Evolutionary conservation across 2,888 invertebrate genomes (phyloP).

Genomic region (Heteropelma amictum): DNA sequence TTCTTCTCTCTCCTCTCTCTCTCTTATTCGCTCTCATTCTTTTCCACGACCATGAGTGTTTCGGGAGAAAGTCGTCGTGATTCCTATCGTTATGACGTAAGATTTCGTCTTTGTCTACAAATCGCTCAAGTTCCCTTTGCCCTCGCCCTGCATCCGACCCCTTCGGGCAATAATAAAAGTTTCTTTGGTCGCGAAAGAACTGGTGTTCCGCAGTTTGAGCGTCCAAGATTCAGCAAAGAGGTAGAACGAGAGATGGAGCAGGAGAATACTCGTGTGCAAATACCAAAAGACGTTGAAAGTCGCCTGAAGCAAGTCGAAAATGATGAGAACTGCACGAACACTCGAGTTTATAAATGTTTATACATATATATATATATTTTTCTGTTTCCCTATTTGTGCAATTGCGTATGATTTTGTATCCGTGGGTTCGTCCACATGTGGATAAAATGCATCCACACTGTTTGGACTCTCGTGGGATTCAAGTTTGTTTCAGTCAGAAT

Average conservation of each 20-base stretch:
- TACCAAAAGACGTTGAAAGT: conserved; percentile 64
- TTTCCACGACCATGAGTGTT: not conserved
- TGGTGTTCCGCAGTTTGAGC: conserved; percentile 53
- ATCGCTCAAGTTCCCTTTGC: conserved; percentile 16
- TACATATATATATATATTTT: not conserved
- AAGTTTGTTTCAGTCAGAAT: not conserved
- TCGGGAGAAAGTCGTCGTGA: conserved; percentile 35
- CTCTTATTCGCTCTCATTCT: not conserved
- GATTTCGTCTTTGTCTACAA: conserved; percentile 21
- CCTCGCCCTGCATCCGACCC: conserved; percentile 28
- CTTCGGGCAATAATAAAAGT: conserved; percentile 70
- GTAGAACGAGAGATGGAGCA: conserved; percentile 11
- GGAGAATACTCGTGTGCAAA: conserved; percentile 64
- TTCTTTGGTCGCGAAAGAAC: conserved; percentile 60
- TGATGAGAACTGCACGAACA: conserved; percentile 18
- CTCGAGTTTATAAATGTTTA: conserved; percentile 10
- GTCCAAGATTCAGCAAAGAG: conserved; percentile 24
- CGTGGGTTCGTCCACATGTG: not conserved
- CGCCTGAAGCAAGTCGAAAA: conserved; percentile 60
- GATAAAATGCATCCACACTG: not conserved
- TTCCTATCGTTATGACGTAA: conserved; percentile 8
- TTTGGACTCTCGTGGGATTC: conserved; percentile 8
- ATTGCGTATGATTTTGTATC: too few relatives aligned
- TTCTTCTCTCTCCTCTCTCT: not conserved
- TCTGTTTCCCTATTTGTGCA: too few relatives aligned